Evolutionary conservation across 1,140 invertebrate species (phyloP).

Genomic region (Drosophila funebris): DNA sequence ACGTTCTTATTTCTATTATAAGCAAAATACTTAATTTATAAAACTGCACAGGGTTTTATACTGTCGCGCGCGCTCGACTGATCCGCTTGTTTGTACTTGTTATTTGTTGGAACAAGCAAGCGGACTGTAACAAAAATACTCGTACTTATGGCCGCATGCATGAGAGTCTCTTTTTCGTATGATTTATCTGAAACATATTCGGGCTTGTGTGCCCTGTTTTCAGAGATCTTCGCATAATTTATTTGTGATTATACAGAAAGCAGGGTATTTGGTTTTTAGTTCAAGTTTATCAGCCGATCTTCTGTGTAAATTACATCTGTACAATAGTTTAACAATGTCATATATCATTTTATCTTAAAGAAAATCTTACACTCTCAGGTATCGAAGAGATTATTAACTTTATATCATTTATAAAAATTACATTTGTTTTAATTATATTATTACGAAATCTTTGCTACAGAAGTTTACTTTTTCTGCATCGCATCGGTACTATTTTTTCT

Average conservation of each 20-base stretch:
- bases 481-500: conserved; percentile 3
- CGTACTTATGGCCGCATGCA: conserved; percentile 53
- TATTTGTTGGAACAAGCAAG: conserved; percentile 63
- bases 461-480: neutral
- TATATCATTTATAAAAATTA: too few species aligned
- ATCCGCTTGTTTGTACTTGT: conserved; percentile 57
- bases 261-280: conserved; percentile 54
- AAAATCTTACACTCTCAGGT: too few species aligned
- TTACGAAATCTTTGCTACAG: too few species aligned
- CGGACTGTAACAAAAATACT: conserved; percentile 72
- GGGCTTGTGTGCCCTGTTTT: conserved; percentile 15
- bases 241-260: conserved; percentile 54
- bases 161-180: conserved; percentile 31
- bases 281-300: conserved; percentile 60
- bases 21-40: too few species aligned
- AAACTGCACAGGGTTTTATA: too few species aligned
- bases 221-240: conserved; percentile 71
- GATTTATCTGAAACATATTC: conserved; percentile 62
- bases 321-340: neutral
- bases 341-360: neutral
- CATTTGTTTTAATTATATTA: neutral
- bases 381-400: too few species aligned
- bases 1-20: too few species aligned
- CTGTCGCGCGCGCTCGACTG: too few species aligned
- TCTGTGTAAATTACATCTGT: neutral